A percentile compares a stretch with the other conserved stretches of the same genome.
phyloP scores from a whole-genome alignment of 2,888 invertebrate species.

The Papilio protenor region DNA sequence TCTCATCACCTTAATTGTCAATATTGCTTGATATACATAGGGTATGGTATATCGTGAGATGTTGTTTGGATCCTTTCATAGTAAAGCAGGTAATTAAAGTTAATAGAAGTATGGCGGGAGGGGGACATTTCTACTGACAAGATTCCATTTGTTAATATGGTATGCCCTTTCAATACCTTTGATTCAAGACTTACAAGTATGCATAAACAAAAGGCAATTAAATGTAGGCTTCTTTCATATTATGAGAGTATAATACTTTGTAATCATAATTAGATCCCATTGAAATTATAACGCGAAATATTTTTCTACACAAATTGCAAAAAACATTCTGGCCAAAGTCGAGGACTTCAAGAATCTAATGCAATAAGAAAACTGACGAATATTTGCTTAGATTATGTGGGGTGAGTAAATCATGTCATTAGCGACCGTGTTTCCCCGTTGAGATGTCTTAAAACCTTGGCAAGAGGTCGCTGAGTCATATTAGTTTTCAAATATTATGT shows the following conservation, averaged over 20 bases:
- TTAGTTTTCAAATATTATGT: slow-evolving; percentile 16
- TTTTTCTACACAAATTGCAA: neutral
- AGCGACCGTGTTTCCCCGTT: slow-evolving; percentile 2
- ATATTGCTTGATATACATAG: neutral
- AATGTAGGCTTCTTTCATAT: neutral
- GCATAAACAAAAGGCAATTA: neutral
- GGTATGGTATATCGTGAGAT: neutral
- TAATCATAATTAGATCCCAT: neutral
- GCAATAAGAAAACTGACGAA: neutral
- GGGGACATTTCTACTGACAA: slow-evolving; percentile 25
- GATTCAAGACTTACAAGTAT: slow-evolving; percentile 1
- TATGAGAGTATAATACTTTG: neutral
- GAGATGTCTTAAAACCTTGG: slow-evolving; percentile 21
- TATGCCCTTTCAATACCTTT: slow-evolving; percentile 15
- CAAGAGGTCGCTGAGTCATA: slow-evolving; percentile 22
- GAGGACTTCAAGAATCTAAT: neutral
- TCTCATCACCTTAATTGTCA: slow-evolving; percentile 5
- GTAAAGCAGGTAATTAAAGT: slow-evolving; percentile 30
- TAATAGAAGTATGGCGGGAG: neutral
- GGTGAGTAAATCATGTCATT: slow-evolving; percentile 18
- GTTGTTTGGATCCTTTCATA: slow-evolving; percentile 21
- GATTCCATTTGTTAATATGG: slow-evolving; percentile 13
- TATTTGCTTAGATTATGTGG: slow-evolving; percentile 23
- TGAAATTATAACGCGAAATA: neutral
- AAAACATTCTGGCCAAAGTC: neutral